Evolutionary conservation across 1,140 invertebrate species (phyloP).

Genomic region (Nylanderia fulva): DNA sequence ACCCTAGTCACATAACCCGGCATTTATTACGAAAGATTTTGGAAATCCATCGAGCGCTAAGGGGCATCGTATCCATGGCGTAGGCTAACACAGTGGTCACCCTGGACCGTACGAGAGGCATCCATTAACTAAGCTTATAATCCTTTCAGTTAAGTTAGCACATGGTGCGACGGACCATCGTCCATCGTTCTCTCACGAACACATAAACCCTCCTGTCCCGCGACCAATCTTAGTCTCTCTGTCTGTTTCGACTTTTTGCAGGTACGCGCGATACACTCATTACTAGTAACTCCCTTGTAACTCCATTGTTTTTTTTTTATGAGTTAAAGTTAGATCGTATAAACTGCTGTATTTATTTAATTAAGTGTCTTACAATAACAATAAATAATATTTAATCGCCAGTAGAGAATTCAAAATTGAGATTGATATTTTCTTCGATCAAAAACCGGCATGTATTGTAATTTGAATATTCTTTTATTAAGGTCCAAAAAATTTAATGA

Average conservation of each 20-base stretch:
- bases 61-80: constrained; percentile 43
- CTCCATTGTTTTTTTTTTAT: background rate
- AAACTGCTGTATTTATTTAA: constrained; percentile 49
- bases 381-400: no score
- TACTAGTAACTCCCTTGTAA: constrained; percentile 8
- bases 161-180: constrained; percentile 79
- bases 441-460: no score
- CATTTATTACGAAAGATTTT: constrained; percentile 81
- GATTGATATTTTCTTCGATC: no score
- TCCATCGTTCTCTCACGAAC: constrained; percentile 75
- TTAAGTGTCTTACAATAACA: constrained; percentile 34
- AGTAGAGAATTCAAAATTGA: no score
- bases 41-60: constrained; percentile 80
- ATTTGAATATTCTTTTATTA: no score
- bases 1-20: constrained; percentile 73
- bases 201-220: constrained; percentile 49
- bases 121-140: constrained; percentile 85
- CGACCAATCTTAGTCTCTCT: constrained; percentile 39
- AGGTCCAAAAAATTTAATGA: no score
- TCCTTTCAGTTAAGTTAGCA: constrained; percentile 84
- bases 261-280: constrained; percentile 26
- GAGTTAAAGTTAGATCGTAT: background rate
- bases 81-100: constrained; percentile 72
- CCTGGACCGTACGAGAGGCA: constrained; percentile 75
- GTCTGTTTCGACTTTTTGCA: constrained; percentile 20